Percentiles rank a stretch among this genome's conserved stretches.
phyloP scores from a whole-genome alignment of 2,113 vertebrate genomes.

The Aspiorhynchus laticeps region DNA sequence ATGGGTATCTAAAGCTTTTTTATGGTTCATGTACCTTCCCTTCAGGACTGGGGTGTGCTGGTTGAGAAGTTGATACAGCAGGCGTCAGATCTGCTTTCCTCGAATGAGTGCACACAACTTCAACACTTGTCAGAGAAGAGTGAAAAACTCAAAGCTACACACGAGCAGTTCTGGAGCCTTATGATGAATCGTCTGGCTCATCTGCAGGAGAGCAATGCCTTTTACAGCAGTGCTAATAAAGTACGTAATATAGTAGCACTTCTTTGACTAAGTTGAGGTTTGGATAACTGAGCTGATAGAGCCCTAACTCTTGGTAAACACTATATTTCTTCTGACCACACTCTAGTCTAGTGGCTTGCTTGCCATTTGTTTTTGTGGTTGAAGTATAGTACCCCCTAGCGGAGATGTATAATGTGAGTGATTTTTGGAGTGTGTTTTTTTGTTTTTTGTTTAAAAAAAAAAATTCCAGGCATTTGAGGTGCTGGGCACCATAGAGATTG shows the following conservation, averaged over 20 bases:
- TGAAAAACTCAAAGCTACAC: conserved; percentile 72
- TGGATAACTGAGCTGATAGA: not conserved
- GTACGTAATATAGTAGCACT: conserved; percentile 65
- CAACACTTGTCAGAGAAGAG: conserved; percentile 73
- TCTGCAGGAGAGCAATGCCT: conserved; percentile 78
- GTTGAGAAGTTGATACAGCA: conserved; percentile 73
- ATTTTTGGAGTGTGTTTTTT: not conserved
- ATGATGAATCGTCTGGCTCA: conserved; percentile 71
- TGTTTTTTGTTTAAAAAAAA: too few relatives aligned
- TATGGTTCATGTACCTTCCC: not conserved
- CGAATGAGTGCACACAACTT: conserved; percentile 69
- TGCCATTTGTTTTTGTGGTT: not conserved
- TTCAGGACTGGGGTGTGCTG: conserved; percentile 76
- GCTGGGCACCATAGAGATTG: conserved; percentile 77
- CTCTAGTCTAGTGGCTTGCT: too few relatives aligned
- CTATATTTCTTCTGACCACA: not conserved
- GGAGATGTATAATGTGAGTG: conserved; percentile 17
- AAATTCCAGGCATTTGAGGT: conserved; percentile 82
- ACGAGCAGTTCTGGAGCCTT: conserved; percentile 70
- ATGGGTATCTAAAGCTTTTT: not conserved
- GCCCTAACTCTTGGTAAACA: not conserved
- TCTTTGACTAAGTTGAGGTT: not conserved
- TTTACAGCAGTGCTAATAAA: conserved; percentile 80
- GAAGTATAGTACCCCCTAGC: conserved; percentile 46
- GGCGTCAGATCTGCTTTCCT: conserved; percentile 59